Conservation (phyloP, 2,888 invertebrate genomes). For the Microplitis deprimator region DNA sequence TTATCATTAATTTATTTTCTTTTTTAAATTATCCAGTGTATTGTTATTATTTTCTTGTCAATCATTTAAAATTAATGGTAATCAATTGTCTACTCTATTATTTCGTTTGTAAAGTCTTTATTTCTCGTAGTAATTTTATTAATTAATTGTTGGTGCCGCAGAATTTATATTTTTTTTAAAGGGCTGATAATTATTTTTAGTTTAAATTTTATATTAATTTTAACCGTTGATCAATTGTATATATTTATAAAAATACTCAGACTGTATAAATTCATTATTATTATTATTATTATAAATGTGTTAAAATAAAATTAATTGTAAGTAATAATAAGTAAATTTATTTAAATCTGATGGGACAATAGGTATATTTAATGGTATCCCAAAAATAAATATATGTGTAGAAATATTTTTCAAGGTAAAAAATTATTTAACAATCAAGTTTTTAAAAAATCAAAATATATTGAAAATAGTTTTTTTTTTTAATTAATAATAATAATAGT, state of each 20-base stretch:
- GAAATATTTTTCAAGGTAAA: not conserved
- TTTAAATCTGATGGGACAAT: slow-evolving; percentile 1
- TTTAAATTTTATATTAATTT: slow-evolving; percentile 22
- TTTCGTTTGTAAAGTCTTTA: slow-evolving; percentile 24
- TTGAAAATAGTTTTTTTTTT: slow-evolving; percentile 27
- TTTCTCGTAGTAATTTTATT: slow-evolving; percentile 7
- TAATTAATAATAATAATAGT: not conserved
- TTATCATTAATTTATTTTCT: slow-evolving; percentile 9
- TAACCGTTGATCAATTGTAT: slow-evolving; percentile 32
- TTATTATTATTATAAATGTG: slow-evolving; percentile 1
- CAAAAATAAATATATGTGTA: not conserved
- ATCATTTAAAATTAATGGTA: slow-evolving; percentile 19
- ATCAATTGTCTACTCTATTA: slow-evolving; percentile 2
- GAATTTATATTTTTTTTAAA: slow-evolving; percentile 46
- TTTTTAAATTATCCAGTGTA: not conserved
- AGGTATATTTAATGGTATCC: not conserved
- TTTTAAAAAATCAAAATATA: slow-evolving; percentile 30
- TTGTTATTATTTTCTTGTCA: not conserved
- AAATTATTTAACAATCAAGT: slow-evolving; percentile 33
- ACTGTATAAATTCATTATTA: slow-evolving; percentile 31
- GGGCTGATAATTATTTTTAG: slow-evolving; percentile 22
- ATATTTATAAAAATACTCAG: slow-evolving; percentile 25
- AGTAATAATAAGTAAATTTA: slow-evolving; percentile 4
- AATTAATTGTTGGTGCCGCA: slow-evolving; percentile 48
- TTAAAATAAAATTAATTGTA: not conserved